Base-by-base conservation (phyloP, 2,113 vertebrate genomes). In the Calonectris borealis region DNA sequence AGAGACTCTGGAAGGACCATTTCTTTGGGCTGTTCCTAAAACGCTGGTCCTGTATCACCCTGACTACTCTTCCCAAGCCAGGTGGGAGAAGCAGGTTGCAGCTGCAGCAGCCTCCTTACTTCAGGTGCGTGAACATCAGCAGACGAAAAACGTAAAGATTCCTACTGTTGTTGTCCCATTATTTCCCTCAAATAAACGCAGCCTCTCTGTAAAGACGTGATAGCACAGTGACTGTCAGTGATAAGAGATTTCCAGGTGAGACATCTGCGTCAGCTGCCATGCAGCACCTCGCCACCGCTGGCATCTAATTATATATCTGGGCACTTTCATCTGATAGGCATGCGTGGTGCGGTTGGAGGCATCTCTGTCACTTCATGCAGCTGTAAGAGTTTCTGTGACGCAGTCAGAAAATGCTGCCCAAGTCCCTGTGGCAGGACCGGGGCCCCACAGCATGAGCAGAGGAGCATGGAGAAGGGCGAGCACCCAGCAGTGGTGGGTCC, bases 401-500 rank as follows among this genome's bases (percentile, higher is more conserved):
- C 17, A 3, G 32, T 51, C 51, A 61, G 57, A 61, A 83, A 84
- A 29, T 1, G 9, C 57, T 95, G 68, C 42, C 48, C 38, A 52
- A 38, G 60, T 62, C 70, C n/a, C 58, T 8, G 21, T 70, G 69
- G 71, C 78, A 91, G 75, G 25, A 65, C 36, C 3, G 1, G 32
- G 4, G 10, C 31, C 42, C 22, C 8, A 21, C 2, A 6, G 48
- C 69, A 27, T 0, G 0, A 71, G 60, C 2, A 71, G 64, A 51
- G 16, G 24, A 62, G 25, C 14, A 29, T 0, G 2, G 19, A 91
- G 61, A 88, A 49, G 32, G n/a, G 44, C 12, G 24, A 68, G 26
- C 1, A 5, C 7, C 7, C 38, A 22, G 25, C 0, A 0, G 32
- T 13, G 31, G 25, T 19, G 38, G 38, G 10, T n/a, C 10, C 22